Evolutionary conservation across 2,888 invertebrate genomes (phyloP).

Genomic region (Ophonus ardosiacus): DNA sequence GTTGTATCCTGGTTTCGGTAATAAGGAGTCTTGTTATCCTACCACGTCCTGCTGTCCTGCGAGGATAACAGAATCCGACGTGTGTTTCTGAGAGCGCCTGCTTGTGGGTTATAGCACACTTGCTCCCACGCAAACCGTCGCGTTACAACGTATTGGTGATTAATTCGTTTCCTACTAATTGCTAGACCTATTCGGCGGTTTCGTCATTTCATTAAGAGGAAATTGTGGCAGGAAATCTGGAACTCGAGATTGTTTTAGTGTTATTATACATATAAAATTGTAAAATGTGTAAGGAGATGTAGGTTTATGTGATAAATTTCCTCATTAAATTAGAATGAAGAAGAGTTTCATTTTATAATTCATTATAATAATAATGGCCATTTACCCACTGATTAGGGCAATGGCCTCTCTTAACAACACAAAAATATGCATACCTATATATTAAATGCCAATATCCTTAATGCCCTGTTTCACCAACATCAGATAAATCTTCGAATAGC

Average conservation of each 20-base stretch:
- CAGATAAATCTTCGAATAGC: too few relatives aligned
- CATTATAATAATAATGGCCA: too few relatives aligned
- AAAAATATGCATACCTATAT: too few relatives aligned
- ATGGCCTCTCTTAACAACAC: too few relatives aligned
- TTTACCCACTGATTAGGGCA: too few relatives aligned
- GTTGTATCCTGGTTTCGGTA: not conserved
- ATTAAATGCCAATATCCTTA: too few relatives aligned
- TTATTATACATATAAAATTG: not conserved
- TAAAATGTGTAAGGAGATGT: not conserved
- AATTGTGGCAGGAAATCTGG: not conserved
- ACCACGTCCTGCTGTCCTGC: not conserved
- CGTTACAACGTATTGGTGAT: slow-evolving; percentile 16
- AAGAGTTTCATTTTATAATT: too few relatives aligned
- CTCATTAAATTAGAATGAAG: too few relatives aligned
- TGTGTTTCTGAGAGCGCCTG: not conserved
- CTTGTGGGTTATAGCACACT: slow-evolving; percentile 20
- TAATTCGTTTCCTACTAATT: slow-evolving; percentile 40
- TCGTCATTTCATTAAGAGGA: not conserved
- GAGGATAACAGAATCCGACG: not conserved
- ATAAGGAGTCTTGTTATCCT: not conserved
- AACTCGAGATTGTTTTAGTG: not conserved
- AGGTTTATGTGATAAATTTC: not conserved
- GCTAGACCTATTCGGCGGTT: slow-evolving; percentile 27
- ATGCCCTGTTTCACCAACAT: too few relatives aligned
- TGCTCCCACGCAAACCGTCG: not conserved